A percentile compares a stretch with the other conserved stretches of the same genome.
Conservation (phyloP, 2,888 invertebrate species). For the Synergus japonicus region DNA sequence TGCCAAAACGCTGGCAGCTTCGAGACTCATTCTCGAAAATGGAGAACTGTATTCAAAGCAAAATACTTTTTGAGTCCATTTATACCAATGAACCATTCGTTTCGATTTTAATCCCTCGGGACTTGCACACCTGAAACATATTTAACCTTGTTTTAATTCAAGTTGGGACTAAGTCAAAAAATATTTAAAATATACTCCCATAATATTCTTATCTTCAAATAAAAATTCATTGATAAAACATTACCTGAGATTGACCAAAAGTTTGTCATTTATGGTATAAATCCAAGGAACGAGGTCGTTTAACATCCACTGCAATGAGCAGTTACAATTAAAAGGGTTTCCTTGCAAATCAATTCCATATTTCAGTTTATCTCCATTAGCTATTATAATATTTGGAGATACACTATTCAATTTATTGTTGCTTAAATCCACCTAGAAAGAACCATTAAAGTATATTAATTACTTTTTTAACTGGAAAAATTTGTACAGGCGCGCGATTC, state of each 20-base stretch:
- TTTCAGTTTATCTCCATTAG: conserved; percentile 67
- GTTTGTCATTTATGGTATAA: conserved; percentile 76
- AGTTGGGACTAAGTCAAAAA: neutral
- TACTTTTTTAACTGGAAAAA: conserved; percentile 31
- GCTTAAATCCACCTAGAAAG: conserved; percentile 80
- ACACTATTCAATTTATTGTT: conserved; percentile 79
- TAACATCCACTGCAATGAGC: conserved; percentile 81
- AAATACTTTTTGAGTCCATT: conserved; percentile 79
- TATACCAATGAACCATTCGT: conserved; percentile 81
- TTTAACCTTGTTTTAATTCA: neutral
- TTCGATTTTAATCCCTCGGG: conserved; percentile 78
- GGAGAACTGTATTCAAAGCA: conserved; percentile 54
- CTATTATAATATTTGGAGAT: conserved; percentile 70
- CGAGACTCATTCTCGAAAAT: conserved; percentile 55
- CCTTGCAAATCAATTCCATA: conserved; percentile 80
- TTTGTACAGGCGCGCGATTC: too few species aligned
- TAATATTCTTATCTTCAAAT: neutral
- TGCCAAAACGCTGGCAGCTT: conserved; percentile 52
- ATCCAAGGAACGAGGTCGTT: conserved; percentile 79
- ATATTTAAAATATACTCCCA: too few species aligned
- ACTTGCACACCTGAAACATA: conserved; percentile 78
- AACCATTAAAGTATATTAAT: conserved; percentile 40
- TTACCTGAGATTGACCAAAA: conserved; percentile 80
- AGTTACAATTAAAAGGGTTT: conserved; percentile 83
- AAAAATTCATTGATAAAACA: neutral